phyloP scores from a whole-genome alignment of 2,113 vertebrate species.

The Malurus alboscapulatus region DNA sequence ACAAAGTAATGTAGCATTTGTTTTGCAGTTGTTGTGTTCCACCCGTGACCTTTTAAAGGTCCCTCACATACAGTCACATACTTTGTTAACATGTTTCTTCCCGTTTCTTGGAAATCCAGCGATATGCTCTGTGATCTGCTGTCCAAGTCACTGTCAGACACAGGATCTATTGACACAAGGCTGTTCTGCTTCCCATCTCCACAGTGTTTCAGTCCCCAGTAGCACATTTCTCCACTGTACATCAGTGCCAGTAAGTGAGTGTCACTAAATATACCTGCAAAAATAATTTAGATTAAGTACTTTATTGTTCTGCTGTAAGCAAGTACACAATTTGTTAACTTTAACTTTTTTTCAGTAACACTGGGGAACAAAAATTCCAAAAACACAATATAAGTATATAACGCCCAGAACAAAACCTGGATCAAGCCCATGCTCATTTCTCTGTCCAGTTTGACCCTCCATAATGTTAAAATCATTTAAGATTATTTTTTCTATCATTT shows the following conservation, averaged over 20 bases:
- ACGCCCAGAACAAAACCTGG: background rate
- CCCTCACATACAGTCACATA: slow-evolving; percentile 90
- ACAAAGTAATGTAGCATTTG: slow-evolving; percentile 85
- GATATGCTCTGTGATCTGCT: slow-evolving; percentile 60
- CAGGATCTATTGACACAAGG: background rate
- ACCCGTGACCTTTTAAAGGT: slow-evolving; percentile 87
- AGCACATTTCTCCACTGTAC: slow-evolving; percentile 98
- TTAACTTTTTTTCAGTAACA: background rate
- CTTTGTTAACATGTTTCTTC: slow-evolving; percentile 87
- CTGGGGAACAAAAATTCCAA: background rate
- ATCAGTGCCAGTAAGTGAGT: slow-evolving; percentile 88
- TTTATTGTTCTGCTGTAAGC: background rate
- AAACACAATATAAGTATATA: background rate
- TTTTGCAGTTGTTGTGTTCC: slow-evolving; percentile 91
- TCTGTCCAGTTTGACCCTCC: background rate
- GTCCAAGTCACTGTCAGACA: background rate
- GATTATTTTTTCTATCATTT: background rate
- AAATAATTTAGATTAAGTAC: slow-evolving; percentile 17
- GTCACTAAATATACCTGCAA: slow-evolving; percentile 86
- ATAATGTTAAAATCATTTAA: background rate
- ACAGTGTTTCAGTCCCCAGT: slow-evolving; percentile 90
- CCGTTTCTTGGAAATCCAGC: slow-evolving; percentile 89
- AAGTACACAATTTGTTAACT: background rate
- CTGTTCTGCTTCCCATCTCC: slow-evolving; percentile 33
- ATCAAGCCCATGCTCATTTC: background rate